Conservation (phyloP, 2,113 vertebrate genomes). For the Nothocercus nigrocapillus region DNA sequence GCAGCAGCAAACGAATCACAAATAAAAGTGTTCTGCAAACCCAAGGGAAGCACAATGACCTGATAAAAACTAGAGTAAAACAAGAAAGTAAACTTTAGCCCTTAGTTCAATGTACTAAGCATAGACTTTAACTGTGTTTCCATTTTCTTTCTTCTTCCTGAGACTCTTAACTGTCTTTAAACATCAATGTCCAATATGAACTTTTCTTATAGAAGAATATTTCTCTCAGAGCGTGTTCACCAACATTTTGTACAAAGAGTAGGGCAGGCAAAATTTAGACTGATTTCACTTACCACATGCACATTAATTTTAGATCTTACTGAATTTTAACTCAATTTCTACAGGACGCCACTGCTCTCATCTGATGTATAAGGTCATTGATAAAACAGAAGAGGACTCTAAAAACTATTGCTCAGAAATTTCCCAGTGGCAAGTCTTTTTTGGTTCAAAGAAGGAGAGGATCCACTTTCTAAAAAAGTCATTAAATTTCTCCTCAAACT, state of each 20-base stretch:
- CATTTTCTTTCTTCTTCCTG: background rate
- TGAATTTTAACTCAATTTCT: background rate
- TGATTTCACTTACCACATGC: background rate
- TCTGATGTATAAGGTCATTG: background rate
- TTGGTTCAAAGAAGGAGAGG: background rate
- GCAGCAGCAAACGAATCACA: conserved; percentile 79
- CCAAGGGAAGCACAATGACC: conserved; percentile 87
- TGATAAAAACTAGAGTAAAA: conserved; percentile 88
- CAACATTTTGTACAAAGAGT: background rate
- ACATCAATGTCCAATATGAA: background rate
- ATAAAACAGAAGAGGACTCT: background rate
- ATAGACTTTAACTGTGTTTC: background rate
- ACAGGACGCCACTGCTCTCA: background rate
- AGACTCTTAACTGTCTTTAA: background rate
- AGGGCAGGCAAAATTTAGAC: background rate
- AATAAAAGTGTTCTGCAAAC: conserved; percentile 79
- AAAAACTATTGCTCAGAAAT: background rate
- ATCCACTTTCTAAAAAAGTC: background rate
- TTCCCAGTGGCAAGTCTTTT: background rate
- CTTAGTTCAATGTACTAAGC: background rate
- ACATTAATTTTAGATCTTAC: background rate
- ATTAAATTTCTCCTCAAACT: background rate
- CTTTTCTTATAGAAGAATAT: background rate
- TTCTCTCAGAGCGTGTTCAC: background rate
- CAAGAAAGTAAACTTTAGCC: conserved; percentile 34